A percentile compares a stretch with the other conserved stretches of the same genome.
phyloP scores from a whole-genome alignment of 2,797 vertebrate species.

The Yasuhikotakia modesta region DNA sequence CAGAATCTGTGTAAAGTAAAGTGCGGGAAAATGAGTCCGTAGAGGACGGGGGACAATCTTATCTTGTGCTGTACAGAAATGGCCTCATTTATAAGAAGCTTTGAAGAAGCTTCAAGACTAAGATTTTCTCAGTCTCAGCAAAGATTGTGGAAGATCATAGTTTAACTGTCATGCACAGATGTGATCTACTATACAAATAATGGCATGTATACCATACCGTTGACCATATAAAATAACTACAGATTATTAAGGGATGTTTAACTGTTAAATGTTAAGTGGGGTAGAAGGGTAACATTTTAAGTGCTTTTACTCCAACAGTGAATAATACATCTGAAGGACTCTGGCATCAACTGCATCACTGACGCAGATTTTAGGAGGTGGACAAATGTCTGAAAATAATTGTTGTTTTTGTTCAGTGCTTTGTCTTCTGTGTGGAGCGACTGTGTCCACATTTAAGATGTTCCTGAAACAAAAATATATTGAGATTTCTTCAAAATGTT shows the following conservation, averaged over 20 bases:
- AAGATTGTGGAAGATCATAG: not conserved
- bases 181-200: not conserved
- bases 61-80: not conserved
- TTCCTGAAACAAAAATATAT: slow-evolving; percentile 49
- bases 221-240: slow-evolving; percentile 25
- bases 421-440: slow-evolving; percentile 57
- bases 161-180: not conserved
- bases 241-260: not conserved
- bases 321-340: slow-evolving; percentile 38
- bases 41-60: not conserved
- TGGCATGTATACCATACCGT: slow-evolving; percentile 8
- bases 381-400: slow-evolving; percentile 4
- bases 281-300: slow-evolving; percentile 30
- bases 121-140: not conserved
- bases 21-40: not conserved
- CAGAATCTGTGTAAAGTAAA: not conserved
- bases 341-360: slow-evolving; percentile 34
- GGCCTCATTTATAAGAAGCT: not conserved
- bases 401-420: slow-evolving; percentile 67
- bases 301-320: slow-evolving; percentile 29
- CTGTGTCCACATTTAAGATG: slow-evolving; percentile 32
- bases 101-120: not conserved
- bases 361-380: not conserved
- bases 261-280: not conserved
- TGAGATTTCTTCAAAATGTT: no score